These are phyloP conservation scores for Mimas tiliae DNA, from an alignment of 2,888 invertebrate species.

Conservation along the genomic window DNA sequence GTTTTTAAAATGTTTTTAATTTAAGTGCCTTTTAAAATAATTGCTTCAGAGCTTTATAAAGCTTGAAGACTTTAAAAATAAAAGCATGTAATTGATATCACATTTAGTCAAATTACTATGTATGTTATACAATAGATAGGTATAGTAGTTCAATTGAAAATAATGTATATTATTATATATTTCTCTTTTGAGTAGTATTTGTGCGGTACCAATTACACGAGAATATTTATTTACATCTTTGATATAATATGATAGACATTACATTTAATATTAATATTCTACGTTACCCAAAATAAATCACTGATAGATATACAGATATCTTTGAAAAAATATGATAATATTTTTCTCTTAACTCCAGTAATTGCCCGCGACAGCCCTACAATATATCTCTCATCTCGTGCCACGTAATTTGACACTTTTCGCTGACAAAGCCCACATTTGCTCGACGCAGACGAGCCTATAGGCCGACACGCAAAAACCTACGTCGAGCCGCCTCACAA, in stretches of 20 bases:
- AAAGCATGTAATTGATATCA: neutral
- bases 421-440: conserved; percentile 83
- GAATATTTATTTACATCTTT: too few species aligned
- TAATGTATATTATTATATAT: too few species aligned
- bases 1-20: conserved; percentile 13
- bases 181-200: too few species aligned
- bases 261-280: too few species aligned
- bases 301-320: too few species aligned
- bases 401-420: conserved; percentile 84
- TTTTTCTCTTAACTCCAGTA: neutral
- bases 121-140: too few species aligned
- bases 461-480: conserved; percentile 72
- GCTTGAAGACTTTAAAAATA: too few species aligned
- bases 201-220: too few species aligned
- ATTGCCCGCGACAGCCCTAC: conserved; percentile 59
- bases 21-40: conserved; percentile 21
- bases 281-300: too few species aligned
- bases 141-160: too few species aligned
- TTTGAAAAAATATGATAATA: neutral
- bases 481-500: conserved; percentile 58
- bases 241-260: too few species aligned
- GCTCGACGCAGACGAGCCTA: conserved; percentile 65
- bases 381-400: conserved; percentile 77
- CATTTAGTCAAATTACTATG: too few species aligned
- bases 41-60: conserved; percentile 3